Base-by-base conservation (phyloP, 2,113 vertebrate genomes). In the Notiomystis cincta region DNA sequence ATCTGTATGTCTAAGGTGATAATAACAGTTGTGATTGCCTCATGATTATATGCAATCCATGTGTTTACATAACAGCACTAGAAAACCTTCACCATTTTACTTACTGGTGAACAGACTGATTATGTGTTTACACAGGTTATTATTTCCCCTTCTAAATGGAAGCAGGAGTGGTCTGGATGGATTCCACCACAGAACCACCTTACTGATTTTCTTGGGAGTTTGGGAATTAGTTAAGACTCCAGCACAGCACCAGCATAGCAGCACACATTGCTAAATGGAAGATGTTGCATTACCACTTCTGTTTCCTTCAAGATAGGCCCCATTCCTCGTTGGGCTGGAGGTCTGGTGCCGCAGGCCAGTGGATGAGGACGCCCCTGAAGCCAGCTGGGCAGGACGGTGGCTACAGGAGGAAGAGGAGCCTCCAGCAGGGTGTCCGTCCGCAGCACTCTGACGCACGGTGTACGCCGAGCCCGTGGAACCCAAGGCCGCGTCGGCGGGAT, bases 241-340 rank as follows among this genome's bases (percentile, higher is more conserved):
- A 45, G n/a, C n/a, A 22, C 18, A 62, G 62, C 54, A 61, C 44
- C 54, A 51, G 17, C 57, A 79, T 0, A 51, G 38, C 38, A 79
- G 37, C 25, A 33, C n/a, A 57, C 27, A 47, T 23, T 50, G 69
- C 20, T 82, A 69, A 79, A 78, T 23, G 47, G 28, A 88, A 90
- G 23, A 60, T 44, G 33, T 77, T 96, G 83, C 38, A 85, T 99
- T 98, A 99, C 98, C 98, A 97, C 98, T 98, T 98, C 98, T 98
- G 97, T 99, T 98, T 97, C 97, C 98, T 73, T 99, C 99, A 45
- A 97, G 98, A 87, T 97, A 98, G 87, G 97, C 97, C 56, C 97
- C 96, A 0, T 96, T 98, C 84, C 96, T 96, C 15, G 96, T 98
- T 45, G 98, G 98, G 65, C 98, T 99, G 58, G 98, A 98, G 12